phyloP scores from a whole-genome alignment of 2,888 invertebrate genomes.

The Smittia sp. region DNA sequence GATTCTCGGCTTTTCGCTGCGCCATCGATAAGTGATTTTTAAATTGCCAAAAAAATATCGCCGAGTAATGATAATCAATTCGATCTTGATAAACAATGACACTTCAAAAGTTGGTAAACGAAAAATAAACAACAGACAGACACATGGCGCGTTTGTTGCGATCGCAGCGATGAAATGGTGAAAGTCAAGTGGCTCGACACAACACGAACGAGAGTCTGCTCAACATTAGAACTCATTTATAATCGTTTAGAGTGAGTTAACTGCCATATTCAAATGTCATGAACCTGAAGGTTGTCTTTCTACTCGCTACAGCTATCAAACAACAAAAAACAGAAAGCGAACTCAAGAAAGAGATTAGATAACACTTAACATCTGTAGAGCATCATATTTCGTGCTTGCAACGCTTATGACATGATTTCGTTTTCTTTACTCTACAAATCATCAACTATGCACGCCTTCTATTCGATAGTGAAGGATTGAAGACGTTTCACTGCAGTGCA shows the following conservation, averaged over 20 bases:
- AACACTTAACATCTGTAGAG: constrained; percentile 27
- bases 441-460: constrained; percentile 14
- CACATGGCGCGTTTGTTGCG: constrained; percentile 10
- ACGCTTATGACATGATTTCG: constrained; percentile 24
- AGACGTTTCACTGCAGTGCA: not conserved
- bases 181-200: constrained; percentile 27
- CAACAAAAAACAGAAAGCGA: constrained; percentile 1
- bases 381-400: constrained; percentile 14
- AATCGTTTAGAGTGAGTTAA: not conserved
- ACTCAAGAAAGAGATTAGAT: constrained; percentile 20
- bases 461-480: constrained; percentile 12
- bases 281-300: constrained; percentile 16
- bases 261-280: not conserved
- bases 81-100: constrained; percentile 17
- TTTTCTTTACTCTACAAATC: not conserved
- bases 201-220: constrained; percentile 26
- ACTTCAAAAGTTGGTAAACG: constrained; percentile 19
- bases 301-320: not conserved
- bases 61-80: constrained; percentile 23
- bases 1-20: not conserved
- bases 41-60: constrained; percentile 32
- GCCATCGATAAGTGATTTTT: constrained; percentile 18
- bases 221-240: not conserved
- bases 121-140: constrained; percentile 24
- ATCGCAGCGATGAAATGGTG: not conserved